These are phyloP conservation scores for Drosophila borealis DNA, from an alignment of 2,888 invertebrate genomes.

Conservation along the genomic window DNA sequence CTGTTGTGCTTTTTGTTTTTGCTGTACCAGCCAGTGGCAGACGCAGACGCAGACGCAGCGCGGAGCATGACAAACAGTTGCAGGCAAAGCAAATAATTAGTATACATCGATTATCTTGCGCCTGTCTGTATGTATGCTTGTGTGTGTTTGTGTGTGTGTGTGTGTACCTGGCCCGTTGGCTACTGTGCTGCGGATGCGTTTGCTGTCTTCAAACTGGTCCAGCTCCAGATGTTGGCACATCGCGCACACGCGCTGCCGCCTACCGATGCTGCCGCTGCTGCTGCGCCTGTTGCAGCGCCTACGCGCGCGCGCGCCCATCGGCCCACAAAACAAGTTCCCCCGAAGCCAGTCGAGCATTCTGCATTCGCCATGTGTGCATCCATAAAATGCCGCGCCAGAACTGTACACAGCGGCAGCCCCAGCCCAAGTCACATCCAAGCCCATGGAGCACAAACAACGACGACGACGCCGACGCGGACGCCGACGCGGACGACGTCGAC, in stretches of 20 bases:
- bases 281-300: conserved; percentile 55
- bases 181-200: conserved; percentile 56
- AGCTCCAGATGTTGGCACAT: conserved; percentile 76
- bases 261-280: conserved; percentile 24
- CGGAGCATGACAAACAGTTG: conserved; percentile 79
- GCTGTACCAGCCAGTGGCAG: conserved; percentile 62
- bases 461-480: conserved; percentile 9
- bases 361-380: conserved; percentile 68
- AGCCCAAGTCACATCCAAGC: conserved; percentile 38
- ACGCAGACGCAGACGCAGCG: conserved; percentile 18
- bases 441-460: conserved; percentile 32
- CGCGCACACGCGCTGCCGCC: conserved; percentile 67
- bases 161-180: conserved; percentile 59
- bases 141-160: conserved; percentile 1
- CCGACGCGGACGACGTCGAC: conserved; percentile 47
- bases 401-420: conserved; percentile 59
- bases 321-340: conserved; percentile 76
- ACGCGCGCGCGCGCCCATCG: conserved; percentile 72
- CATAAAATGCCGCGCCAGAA: conserved; percentile 71
- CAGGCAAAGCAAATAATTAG: conserved; percentile 80
- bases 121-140: conserved; percentile 34
- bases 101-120: conserved; percentile 80
- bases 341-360: conserved; percentile 45
- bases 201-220: conserved; percentile 67
- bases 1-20: conserved; percentile 74